Evolutionary conservation across 1,140 invertebrate species (phyloP), one percentile per base, ranked within the genome.

Genomic region (Lasioglossum baleicum): DNA sequence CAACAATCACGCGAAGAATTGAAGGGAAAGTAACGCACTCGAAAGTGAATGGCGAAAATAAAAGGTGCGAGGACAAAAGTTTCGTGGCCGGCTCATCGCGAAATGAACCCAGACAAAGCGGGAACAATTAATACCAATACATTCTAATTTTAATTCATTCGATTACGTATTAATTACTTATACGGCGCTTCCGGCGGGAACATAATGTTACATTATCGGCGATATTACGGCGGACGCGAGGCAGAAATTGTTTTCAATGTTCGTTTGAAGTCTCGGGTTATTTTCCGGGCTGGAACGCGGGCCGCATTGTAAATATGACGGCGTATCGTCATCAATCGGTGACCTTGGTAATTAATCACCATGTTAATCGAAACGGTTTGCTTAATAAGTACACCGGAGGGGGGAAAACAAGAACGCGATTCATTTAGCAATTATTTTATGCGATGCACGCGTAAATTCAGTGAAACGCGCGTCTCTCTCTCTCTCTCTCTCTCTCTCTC

Each of bases 351-450:
- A 86, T 86, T 86, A 86, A 86, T 86, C 84, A 85, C 72, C 73
- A 75, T 75, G 84, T 85, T 86, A 86, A 86, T 86, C 80, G 82
- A 86, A 86, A 85, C 82, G 51, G 84, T 86, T 86, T 83, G 84
- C 81, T 83, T 86, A 85, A 86, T 86, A 86, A 86, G 84, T 85
- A 85, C 76, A 48, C 65, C 75, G 51, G 44, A 11, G 44, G 69
- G 80, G 75, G 83, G 75, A 86, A 86, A 86, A 86, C 84, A 73
- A 80, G 80, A 53, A 58, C 70, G 76, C 83, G 80, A 86, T 86
- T 86, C 84, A 86, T 86, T 86, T 86, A 86, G 81, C 84, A 85
- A 86, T 86, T 85, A 86, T 86, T 85, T 85, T 83, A 83, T 85
- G 81, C 83, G 64, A 82, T 85, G 56, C 69, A 60, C 60, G 56